Evolutionary conservation across 2,113 vertebrate genomes (phyloP), one percentile per base, ranked within the genome.

Genomic region (Delphinus delphis): DNA sequence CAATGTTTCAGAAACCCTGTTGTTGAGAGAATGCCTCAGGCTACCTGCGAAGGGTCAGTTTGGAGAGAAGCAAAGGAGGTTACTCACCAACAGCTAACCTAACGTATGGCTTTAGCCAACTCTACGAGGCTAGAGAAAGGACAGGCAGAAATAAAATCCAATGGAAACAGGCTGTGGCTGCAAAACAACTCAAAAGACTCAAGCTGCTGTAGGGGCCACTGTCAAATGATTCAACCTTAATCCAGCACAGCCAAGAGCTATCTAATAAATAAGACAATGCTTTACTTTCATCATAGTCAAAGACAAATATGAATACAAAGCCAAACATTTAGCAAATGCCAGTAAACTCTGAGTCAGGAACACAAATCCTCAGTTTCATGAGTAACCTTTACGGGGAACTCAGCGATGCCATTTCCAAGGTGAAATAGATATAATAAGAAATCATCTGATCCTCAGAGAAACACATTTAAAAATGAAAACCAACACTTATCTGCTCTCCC

Each of bases 261-360:
- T 74, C 67, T 96, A 95, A 90, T 93, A 97, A 96, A 88, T 88
- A 84, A 96, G 23, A 95, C 88, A 98, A 90, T 11, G 81, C 41
- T 28, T 44, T 68, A 62, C 84, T 97, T 98, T 96, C 76, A 97
- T 97, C 76, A 79, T 60, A 13, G 80, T 73, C 86, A 91, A 84
- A 96, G 87, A 74, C 71, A 94, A 73, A 83, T 84, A 95, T 33
- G 81, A 97, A 97, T 83, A 79, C 71, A 93, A 95, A 97, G 90
- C 77, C 88, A 96, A 97, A 98, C 88, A 97, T 92, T 96, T 95
- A 98, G 85, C 84, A 97, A 98, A 96, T 94, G 97, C 96, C 97
- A 96, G 93, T 97, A 97, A 97, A 98, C 90, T 98, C 84, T 96
- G 95, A 97, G 88, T 97, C 92, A 98, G 87, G 97, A 96, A 96